phyloP scores from a whole-genome alignment of 2,888 invertebrate genomes.

The Caenorhabditis macrosperma region DNA sequence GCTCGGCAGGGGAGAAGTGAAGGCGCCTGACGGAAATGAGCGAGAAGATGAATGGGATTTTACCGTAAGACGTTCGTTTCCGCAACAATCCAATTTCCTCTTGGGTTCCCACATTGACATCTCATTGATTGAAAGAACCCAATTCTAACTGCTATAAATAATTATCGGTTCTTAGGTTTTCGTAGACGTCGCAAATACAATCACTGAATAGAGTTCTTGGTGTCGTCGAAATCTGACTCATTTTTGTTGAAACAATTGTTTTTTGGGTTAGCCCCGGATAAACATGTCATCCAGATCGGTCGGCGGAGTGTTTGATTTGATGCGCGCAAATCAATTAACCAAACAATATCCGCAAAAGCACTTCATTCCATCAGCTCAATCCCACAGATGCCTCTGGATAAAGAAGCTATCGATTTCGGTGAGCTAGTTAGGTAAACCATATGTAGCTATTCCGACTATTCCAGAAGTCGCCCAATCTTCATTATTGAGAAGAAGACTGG shows the following conservation, averaged over 20 bases:
- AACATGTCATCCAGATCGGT: constrained; percentile 42
- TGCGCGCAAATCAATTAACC: constrained; percentile 56
- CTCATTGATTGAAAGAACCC: too few relatives aligned
- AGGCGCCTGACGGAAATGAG: background rate
- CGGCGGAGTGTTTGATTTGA: constrained; percentile 46
- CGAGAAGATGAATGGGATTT: background rate
- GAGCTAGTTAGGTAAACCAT: background rate
- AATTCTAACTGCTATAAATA: too few relatives aligned
- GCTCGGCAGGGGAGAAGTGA: background rate
- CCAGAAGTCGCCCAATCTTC: constrained; percentile 68
- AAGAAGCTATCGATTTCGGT: constrained; percentile 55
- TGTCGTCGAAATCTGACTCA: background rate
- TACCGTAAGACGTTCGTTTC: background rate
- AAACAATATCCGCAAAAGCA: constrained; percentile 74
- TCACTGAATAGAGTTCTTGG: too few relatives aligned
- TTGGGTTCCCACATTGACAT: too few relatives aligned
- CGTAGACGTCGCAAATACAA: too few relatives aligned
- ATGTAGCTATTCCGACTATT: too few relatives aligned
- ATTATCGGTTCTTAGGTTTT: background rate
- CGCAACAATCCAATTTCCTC: background rate
- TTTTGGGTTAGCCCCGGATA: constrained; percentile 3
- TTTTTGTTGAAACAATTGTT: background rate
- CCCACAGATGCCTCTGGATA: constrained; percentile 44
- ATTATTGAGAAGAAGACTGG: constrained; percentile 65
- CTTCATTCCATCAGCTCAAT: constrained; percentile 17